Conservation (phyloP, 2,888 invertebrate species). For the Cantharis nigra region DNA sequence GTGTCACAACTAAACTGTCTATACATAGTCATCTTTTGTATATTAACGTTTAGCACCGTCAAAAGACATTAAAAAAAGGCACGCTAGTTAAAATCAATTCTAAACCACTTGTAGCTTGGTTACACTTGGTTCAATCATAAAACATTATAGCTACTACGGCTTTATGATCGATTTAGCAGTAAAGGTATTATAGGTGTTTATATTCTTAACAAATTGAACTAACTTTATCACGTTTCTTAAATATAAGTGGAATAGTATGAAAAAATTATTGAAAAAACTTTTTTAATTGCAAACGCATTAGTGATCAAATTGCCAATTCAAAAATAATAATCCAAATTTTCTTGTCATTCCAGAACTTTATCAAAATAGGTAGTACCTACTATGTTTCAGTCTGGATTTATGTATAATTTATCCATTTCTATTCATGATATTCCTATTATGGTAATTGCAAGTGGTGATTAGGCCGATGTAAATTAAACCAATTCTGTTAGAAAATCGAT, state of each 20-base stretch:
- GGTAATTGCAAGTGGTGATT: background rate
- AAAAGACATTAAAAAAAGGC: slow-evolving; percentile 31
- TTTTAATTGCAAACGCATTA: background rate
- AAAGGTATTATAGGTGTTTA: slow-evolving; percentile 54
- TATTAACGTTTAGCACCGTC: slow-evolving; percentile 29
- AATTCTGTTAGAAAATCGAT: background rate
- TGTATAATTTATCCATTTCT: background rate
- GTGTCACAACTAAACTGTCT: background rate
- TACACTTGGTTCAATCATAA: slow-evolving; percentile 51
- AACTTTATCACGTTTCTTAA: slow-evolving; percentile 25
- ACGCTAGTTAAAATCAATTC: slow-evolving; percentile 39
- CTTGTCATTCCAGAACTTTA: background rate
- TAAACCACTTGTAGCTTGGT: slow-evolving; percentile 50
- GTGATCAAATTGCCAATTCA: background rate
- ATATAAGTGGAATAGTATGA: slow-evolving; percentile 2
- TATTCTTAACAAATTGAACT: slow-evolving; percentile 52
- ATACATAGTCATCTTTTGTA: slow-evolving; percentile 17
- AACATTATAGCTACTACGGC: slow-evolving; percentile 50
- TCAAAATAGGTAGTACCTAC: background rate
- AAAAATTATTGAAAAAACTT: background rate
- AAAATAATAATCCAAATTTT: background rate
- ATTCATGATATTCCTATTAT: background rate
- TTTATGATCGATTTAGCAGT: slow-evolving; percentile 55
- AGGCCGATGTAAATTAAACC: background rate
- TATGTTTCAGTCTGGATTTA: background rate